Base-by-base conservation (phyloP, 1,140 invertebrate genomes). In the Drosophila bipectinata region DNA sequence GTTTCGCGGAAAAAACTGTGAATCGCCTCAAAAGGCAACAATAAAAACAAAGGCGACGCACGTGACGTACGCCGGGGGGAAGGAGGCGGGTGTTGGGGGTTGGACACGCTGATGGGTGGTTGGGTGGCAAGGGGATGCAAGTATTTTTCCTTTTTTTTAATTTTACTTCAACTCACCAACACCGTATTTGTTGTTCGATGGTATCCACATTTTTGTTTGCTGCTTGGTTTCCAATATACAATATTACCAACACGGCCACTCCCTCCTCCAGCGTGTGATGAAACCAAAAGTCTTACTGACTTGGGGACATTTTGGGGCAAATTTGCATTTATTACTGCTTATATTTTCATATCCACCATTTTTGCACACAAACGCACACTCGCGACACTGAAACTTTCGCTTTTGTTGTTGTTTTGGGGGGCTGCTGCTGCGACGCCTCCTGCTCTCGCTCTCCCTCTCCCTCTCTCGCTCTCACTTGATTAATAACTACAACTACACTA, bases 141-240 rank as follows among this genome's bases (percentile, higher is more conserved):
- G 0, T 37, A 37, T 37, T 37, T 37, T 37, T 37, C n/a, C 14
- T 7, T 52, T 9, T 30, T 57, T 45, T 39, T 39, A 62, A 66
- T 58, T 76, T 47, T 21, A 18, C 18, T 21, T 10, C 3, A 44
- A 91, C 90, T 91, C 45, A 91, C 90, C 90, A 49, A 91, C 90
- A 62, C 90, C 90, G 87, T 91, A 91, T 90, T 91, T 91, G 72
- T 91, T 91, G 59, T 91, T 91, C 21, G 90, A 90, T 76, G 90
- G 83, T 84, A 90, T 91, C 90, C 90, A 91, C 90, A 91, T 91
- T 77, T 77, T 77, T 84, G 49, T 59, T 7, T 56, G 54, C 41
- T 53, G 37, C 14, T 69, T 30, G 5, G 5, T 28, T 28, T 28
- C 26, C 26, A 28, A 28, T 6, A 28, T 75, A 47, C 58, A 63